phyloP scores from a whole-genome alignment of 2,888 invertebrate genomes.

The Lamellibrachia satsuma region DNA sequence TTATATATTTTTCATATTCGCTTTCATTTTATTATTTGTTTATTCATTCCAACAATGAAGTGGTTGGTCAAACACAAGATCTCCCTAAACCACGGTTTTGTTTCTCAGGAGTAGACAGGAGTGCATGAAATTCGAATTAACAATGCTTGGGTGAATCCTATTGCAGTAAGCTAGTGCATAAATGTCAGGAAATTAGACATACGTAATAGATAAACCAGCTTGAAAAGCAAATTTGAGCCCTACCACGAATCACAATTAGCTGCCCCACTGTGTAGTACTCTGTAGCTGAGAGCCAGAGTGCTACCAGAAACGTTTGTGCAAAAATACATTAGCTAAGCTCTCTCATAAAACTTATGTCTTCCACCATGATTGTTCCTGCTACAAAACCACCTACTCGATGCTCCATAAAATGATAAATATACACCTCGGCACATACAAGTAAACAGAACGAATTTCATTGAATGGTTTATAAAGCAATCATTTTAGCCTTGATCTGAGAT shows the following conservation, averaged over 20 bases:
- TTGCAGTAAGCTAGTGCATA: not conserved
- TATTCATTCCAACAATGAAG: too few species aligned
- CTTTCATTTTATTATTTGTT: too few species aligned
- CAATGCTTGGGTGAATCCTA: too few species aligned
- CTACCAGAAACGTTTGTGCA: not conserved
- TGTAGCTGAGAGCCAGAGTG: not conserved
- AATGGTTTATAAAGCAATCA: not conserved
- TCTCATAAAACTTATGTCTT: not conserved
- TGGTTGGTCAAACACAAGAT: too few species aligned
- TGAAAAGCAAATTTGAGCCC: not conserved
- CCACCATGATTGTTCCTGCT: not conserved
- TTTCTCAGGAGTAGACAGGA: too few species aligned
- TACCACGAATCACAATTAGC: not conserved
- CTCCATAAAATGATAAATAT: not conserved
- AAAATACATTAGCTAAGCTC: slow-evolving; percentile 3
- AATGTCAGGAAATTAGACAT: not conserved
- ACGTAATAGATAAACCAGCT: not conserved
- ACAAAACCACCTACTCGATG: not conserved
- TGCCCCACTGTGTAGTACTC: not conserved
- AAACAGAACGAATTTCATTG: not conserved
- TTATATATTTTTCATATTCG: too few species aligned
- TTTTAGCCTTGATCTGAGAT: not conserved
- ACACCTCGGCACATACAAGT: not conserved
- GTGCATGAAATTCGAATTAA: too few species aligned
- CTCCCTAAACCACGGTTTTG: too few species aligned